Base-by-base conservation (phyloP, 2,888 invertebrate genomes). In the Lordiphosa andalusiaca region DNA sequence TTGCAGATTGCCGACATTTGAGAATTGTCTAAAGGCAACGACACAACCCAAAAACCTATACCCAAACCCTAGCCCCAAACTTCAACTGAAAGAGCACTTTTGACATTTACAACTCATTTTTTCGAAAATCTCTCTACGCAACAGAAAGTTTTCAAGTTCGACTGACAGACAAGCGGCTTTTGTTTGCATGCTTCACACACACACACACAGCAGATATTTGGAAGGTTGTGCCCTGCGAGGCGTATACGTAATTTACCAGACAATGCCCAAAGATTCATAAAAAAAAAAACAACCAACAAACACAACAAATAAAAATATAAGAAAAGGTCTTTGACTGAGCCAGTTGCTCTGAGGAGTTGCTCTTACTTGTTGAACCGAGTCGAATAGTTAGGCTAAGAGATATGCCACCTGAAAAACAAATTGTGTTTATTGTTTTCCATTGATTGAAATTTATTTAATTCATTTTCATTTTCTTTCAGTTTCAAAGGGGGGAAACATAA, bases 61-160 rank as follows among this genome's bases (percentile, higher is more conserved):
- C 35, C 40, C 35, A 12, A 38, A 38, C 39, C 38, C 30, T 37
- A 41, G n/a, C n/a, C n/a, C n/a, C n/a, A 37, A 21, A 47, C 7
- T 13, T 9, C 30, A 16, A 25, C 44, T 10, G 13, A 30, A 44
- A 33, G 62, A 77, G 67, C 74, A 66, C 81, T 74, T 83, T 80
- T 81, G 80, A 80, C 84, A 80, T 80, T 83, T 83, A 80, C 80
- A 84, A 83, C 81, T 80, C 77, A 80, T 71, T 76, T 72, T 65
- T 69, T 53, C 65, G 66, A 71, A 36, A 60, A 64, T 51, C 57
- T 71, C 69, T 71, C 77, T 71, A 71, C 67, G 65, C 71, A 67
- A 33, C 44, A 52, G 58, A 62, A 71, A 66, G 44, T 69, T 63
- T 78, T 73, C 83, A 76, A 80, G 81, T 80, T 80, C 81, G 81